Percentiles rank a stretch among this genome's conserved stretches.
Evolutionary conservation across 2,113 vertebrate species (phyloP).

Genomic region (Osmerus eperlanus): DNA sequence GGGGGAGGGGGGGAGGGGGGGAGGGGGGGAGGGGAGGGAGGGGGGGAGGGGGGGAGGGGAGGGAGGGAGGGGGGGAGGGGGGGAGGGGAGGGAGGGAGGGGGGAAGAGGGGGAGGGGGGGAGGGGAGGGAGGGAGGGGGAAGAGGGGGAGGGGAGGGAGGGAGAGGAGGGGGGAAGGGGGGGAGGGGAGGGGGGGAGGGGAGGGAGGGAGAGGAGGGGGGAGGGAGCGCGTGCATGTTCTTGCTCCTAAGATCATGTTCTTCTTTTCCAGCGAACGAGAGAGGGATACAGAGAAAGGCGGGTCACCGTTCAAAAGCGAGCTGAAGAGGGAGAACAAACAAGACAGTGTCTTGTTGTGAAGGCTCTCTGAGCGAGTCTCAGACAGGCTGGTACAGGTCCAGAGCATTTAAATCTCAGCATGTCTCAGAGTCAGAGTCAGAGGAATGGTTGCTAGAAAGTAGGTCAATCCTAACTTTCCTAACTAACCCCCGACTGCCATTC

Average conservation of each 20-base stretch:
- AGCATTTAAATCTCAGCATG: too few relatives aligned
- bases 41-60: too few relatives aligned
- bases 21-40: too few relatives aligned
- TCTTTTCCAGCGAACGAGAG: not conserved
- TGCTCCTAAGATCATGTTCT: too few relatives aligned
- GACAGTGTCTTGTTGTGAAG: not conserved
- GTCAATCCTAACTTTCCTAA: not conserved
- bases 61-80: too few relatives aligned
- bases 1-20: too few relatives aligned
- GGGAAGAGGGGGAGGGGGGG: too few relatives aligned
- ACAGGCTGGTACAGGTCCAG: too few relatives aligned
- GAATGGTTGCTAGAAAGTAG: not conserved
- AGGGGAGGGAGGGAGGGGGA: not conserved
- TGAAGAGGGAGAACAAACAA: not conserved
- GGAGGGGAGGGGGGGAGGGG: too few relatives aligned
- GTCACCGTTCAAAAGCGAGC: not conserved
- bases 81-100: too few relatives aligned
- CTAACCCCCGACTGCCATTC: not conserved
- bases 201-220: not conserved
- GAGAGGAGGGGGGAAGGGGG: not conserved
- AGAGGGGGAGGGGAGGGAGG: not conserved
- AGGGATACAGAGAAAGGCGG: not conserved
- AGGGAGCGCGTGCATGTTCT: not conserved
- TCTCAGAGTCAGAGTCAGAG: not conserved
- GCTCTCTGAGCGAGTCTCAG: too few relatives aligned